Evolutionary conservation across 2,113 vertebrate species (phyloP).

Genomic region (Stercorarius parasiticus): DNA sequence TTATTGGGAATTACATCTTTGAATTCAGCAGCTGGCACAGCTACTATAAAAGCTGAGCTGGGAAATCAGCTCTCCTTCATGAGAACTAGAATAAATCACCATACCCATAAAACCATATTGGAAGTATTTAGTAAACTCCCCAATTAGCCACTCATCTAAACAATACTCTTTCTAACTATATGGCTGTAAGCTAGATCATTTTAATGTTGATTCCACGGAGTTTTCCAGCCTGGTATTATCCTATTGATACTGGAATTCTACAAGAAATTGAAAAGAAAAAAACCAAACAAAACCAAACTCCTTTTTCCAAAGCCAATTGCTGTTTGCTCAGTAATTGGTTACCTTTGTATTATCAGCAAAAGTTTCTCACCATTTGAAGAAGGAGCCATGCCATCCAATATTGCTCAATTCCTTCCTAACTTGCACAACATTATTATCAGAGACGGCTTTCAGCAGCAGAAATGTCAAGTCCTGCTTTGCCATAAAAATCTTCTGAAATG

Average conservation of each 20-base stretch:
- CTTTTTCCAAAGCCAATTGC: not conserved
- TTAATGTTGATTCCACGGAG: not conserved
- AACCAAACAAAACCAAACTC: not conserved
- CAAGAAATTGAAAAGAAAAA: not conserved
- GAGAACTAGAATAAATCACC: not conserved
- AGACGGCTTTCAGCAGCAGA: not conserved
- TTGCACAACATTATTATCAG: not conserved
- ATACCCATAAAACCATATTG: not conserved
- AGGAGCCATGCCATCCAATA: not conserved
- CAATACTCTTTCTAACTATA: not conserved
- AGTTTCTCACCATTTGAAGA: not conserved
- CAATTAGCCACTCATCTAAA: not conserved
- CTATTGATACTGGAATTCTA: not conserved
- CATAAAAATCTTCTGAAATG: not conserved
- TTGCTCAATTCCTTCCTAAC: not conserved
- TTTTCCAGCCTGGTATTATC: not conserved
- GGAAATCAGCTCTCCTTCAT: not conserved
- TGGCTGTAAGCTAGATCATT: not conserved
- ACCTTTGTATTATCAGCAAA: not conserved
- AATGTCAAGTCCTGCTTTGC: not conserved
- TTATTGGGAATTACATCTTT: not conserved
- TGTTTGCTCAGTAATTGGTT: not conserved
- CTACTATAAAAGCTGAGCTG: not conserved
- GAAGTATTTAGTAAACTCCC: not conserved
- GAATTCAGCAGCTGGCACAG: not conserved